These are phyloP conservation scores for Holothuria leucospilota DNA, from an alignment of 53 echinoderm and acorn worm species.

Conservation along the genomic window DNA sequence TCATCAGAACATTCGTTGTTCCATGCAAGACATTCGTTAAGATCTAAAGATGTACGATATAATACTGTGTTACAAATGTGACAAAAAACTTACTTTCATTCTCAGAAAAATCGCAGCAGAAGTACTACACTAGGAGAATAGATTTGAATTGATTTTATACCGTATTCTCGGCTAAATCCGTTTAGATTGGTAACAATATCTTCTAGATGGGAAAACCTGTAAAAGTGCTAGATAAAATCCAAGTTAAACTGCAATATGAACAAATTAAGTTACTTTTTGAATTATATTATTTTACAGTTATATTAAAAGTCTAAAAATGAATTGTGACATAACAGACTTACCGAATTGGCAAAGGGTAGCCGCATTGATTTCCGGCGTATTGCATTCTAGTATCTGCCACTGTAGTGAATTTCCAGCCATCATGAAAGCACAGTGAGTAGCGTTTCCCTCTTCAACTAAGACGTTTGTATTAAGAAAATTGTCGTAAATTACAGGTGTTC, in stretches of 20 bases:
- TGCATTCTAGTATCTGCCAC: constrained; percentile 2
- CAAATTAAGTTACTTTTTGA: too few species aligned
- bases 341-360: constrained; percentile 32
- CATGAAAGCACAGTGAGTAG: not conserved
- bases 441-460: not conserved
- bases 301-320: too few species aligned
- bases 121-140: not conserved
- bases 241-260: too few species aligned
- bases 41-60: not conserved
- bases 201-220: too few species aligned
- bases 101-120: not conserved
- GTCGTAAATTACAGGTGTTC: constrained; percentile 17
- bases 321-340: not conserved
- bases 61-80: not conserved
- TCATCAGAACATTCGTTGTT: constrained; percentile 38
- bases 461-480: not conserved
- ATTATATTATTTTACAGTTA: too few species aligned
- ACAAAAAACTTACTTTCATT: not conserved
- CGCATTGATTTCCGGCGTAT: constrained; percentile 15
- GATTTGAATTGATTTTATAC: too few species aligned
- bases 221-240: too few species aligned
- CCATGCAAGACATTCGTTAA: constrained; percentile 26
- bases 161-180: too few species aligned
- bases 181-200: too few species aligned
- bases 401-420: not conserved